Evolutionary conservation across 2,888 invertebrate genomes (phyloP).

Genomic region (Amblyjoppa proteus): DNA sequence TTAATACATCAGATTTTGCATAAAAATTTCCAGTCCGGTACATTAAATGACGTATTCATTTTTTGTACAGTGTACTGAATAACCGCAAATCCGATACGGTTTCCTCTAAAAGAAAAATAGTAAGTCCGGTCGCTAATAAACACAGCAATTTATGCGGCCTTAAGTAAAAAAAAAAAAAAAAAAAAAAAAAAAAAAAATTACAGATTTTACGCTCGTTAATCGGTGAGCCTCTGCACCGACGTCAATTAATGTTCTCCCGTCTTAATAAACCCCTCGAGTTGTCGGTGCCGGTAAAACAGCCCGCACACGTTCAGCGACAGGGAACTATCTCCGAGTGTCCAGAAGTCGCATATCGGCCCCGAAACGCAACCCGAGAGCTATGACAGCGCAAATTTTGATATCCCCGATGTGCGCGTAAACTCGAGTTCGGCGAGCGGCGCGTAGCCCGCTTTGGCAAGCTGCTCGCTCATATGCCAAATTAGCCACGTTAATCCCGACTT

Average conservation of each 20-base stretch:
- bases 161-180: too few relatives aligned
- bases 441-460: constrained; percentile 50
- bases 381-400: background rate
- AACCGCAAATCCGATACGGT: too few relatives aligned
- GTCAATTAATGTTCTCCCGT: background rate
- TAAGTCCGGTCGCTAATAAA: too few relatives aligned
- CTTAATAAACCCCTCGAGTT: background rate
- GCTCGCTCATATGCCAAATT: constrained; percentile 74
- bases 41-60: too few relatives aligned
- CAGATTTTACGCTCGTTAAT: background rate
- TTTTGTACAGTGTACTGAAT: too few relatives aligned
- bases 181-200: too few relatives aligned
- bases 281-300: background rate
- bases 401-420: constrained; percentile 1
- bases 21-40: too few relatives aligned
- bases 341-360: background rate
- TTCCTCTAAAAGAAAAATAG: too few relatives aligned
- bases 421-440: background rate
- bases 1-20: too few relatives aligned
- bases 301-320: background rate
- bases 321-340: background rate
- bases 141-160: too few relatives aligned
- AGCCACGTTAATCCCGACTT: constrained; percentile 70
- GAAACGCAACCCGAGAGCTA: background rate
- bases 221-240: background rate